Evolutionary conservation across 2,113 vertebrate genomes (phyloP), one percentile per base, ranked within the genome.

Genomic region (Syngnathus floridae): DNA sequence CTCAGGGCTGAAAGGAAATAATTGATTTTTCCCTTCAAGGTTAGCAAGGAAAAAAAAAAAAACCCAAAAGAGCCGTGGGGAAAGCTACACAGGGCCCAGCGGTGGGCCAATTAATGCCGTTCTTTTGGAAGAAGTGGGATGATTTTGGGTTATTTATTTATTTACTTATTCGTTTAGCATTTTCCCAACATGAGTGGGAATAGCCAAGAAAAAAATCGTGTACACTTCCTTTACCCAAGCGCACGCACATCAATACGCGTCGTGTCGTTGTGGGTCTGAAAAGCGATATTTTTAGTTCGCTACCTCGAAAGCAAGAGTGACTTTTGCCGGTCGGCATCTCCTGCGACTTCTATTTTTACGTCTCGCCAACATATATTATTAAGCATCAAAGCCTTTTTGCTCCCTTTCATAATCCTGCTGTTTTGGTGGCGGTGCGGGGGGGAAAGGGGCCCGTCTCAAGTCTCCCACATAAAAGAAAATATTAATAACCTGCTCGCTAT

Each of bases 331-430:
- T 64, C 54, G 65, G 13, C 40, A 54, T 86, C 87, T 86, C 83
- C 64, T 72, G 84, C 78, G 84, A 80, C 77, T 82, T 78, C 82
- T 87, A 84, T 85, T 82, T 79, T 73, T 84, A 75, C 71, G 84
- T 77, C 79, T 79, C 70, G 82, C 69, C 76, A 88, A 83, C 72
- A 77, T 74, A 70, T 72, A 72, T 79, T 77, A 84, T 84, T 75
- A 81, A 79, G 80, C 84, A 82, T 87, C 88, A 90, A 88, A 86
- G 80, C 4, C 83, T 84, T 81, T 74, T 66, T 70, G 61, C 61
- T 82, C 71, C 72, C 82, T 79, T 85, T 84, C 78, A 81, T 70
- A 37, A 81, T 86, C 67, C 71, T 62, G 68, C 85, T 88, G 83
- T 62, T 66, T 49, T 48, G 48, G 63, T 54, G 38, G 72, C 37